Evolutionary conservation across 2,797 vertebrate species (phyloP).

Genomic region (Lutjanus argentimaculatus): DNA sequence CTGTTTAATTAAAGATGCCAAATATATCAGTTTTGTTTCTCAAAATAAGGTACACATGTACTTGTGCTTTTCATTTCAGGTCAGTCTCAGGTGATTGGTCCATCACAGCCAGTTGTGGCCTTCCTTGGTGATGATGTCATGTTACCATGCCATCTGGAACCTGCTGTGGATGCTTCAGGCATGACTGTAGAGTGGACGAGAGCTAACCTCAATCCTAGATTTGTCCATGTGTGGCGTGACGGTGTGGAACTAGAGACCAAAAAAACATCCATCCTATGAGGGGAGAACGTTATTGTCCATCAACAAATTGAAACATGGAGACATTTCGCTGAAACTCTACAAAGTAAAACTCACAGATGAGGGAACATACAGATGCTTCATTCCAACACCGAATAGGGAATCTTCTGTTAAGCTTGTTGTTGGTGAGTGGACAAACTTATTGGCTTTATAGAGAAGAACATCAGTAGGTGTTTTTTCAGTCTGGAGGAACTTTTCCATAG

Average conservation of each 20-base stretch:
- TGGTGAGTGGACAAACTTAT: background rate
- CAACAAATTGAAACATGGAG: constrained; percentile 55
- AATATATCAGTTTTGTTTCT: background rate
- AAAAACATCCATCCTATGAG: constrained; percentile 34
- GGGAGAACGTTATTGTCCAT: constrained; percentile 47
- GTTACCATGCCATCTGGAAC: constrained; percentile 2
- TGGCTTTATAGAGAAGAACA: background rate
- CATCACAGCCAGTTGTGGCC: constrained; percentile 23
- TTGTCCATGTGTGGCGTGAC: constrained; percentile 5
- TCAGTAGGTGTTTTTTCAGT: background rate
- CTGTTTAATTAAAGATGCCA: no score
- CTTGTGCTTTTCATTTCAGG: background rate
- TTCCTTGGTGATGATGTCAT: constrained; percentile 40
- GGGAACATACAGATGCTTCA: constrained; percentile 15
- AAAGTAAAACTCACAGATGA: constrained; percentile 46
- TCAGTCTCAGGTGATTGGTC: background rate
- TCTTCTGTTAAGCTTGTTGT: background rate
- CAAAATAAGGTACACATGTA: background rate
- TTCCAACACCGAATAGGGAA: fast-evolving
- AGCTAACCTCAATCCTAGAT: background rate
- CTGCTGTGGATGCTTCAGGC: constrained; percentile 8
- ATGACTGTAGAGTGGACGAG: constrained; percentile 52
- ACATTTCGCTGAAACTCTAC: constrained; percentile 67
- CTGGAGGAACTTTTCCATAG: no score
- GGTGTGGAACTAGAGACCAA: background rate